These are phyloP conservation scores for Pseudopleuronectes americanus DNA, from an alignment of 2,797 vertebrate species.

Conservation along the genomic window DNA sequence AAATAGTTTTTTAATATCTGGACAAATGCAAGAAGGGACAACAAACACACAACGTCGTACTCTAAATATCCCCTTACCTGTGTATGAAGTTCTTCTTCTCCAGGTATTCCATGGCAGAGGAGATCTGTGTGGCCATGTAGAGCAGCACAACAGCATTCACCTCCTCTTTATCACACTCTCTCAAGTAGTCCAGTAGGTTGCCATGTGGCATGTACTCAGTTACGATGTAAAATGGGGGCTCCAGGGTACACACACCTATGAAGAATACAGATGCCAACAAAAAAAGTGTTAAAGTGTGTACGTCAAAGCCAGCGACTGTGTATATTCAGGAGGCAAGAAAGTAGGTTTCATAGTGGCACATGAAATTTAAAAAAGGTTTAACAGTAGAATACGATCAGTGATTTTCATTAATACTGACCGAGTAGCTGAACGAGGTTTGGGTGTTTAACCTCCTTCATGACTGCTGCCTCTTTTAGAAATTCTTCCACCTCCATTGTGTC, in stretches of 20 bases:
- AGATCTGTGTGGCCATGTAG: constrained; percentile 99
- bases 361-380: no score
- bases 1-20: background rate
- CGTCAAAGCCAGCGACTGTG: background rate
- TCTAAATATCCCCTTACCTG: constrained; percentile 81
- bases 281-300: background rate
- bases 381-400: background rate
- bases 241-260: constrained; percentile 95
- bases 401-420: constrained; percentile 69
- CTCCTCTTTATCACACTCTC: constrained; percentile 95
- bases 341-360: no score
- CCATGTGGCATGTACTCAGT: constrained; percentile 99
- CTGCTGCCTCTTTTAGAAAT: constrained; percentile 97
- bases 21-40: background rate
- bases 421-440: constrained; percentile 93
- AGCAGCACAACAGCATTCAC: constrained; percentile 97
- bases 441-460: constrained; percentile 99
- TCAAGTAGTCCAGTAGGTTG: constrained; percentile 95
- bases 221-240: constrained; percentile 98
- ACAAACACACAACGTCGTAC: background rate
- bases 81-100: constrained; percentile 99
- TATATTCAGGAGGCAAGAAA: background rate
- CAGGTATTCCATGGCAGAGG: constrained; percentile 98
- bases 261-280: background rate
- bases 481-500: constrained; percentile 99